These are phyloP conservation scores for Cladopsammia gracilis DNA, from an alignment of 64 coral and sea anemone species.

Conservation along the genomic window DNA sequence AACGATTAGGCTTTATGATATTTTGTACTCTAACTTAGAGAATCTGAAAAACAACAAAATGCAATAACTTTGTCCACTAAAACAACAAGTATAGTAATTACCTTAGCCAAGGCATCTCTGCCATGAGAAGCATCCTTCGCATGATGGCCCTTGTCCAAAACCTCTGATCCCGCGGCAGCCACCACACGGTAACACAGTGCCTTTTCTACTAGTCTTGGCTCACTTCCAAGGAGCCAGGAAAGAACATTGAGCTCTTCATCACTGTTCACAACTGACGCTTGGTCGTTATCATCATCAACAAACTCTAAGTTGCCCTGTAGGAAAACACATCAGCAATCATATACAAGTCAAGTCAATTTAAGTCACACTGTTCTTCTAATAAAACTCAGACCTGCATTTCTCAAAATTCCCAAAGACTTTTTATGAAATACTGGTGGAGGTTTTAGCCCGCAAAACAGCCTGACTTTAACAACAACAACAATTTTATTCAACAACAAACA, in stretches of 20 bases:
- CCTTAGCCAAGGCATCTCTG: constrained; percentile 94
- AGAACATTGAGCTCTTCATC: constrained; percentile 72
- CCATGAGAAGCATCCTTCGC: constrained; percentile 90
- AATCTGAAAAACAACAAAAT: too few relatives aligned
- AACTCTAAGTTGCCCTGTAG: constrained; percentile 91
- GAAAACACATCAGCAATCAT: not conserved
- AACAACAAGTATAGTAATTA: constrained; percentile 12
- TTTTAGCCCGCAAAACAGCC: too few relatives aligned
- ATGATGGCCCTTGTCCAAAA: constrained; percentile 95
- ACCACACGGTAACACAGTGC: constrained; percentile 91
- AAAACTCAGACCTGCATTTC: too few relatives aligned
- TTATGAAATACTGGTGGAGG: too few relatives aligned
- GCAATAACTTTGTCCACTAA: too few relatives aligned
- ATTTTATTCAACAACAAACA: too few relatives aligned
- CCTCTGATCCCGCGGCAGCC: constrained; percentile 78
- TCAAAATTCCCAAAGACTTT: too few relatives aligned
- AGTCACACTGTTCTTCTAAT: too few relatives aligned
- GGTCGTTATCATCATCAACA: constrained; percentile 75
- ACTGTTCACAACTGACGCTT: constrained; percentile 78
- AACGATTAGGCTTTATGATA: too few relatives aligned
- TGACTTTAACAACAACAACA: too few relatives aligned
- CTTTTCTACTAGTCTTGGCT: constrained; percentile 70
- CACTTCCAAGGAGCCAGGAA: constrained; percentile 78
- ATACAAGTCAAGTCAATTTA: not conserved
- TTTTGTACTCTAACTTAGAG: too few relatives aligned